phyloP scores from a whole-genome alignment of 2,113 vertebrate genomes.

The Nannospalax galili region DNA sequence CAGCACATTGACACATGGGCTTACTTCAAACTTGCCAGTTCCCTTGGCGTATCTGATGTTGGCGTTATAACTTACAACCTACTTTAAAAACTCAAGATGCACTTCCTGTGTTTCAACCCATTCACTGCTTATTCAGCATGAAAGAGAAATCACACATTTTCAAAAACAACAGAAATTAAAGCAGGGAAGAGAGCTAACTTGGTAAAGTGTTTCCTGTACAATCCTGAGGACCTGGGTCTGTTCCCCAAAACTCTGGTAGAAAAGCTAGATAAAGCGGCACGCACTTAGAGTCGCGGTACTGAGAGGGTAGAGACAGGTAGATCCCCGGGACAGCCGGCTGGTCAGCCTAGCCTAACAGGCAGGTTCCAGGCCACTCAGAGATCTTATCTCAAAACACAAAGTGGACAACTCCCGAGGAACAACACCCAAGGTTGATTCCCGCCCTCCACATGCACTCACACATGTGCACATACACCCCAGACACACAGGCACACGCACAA shows the following conservation, averaged over 20 bases:
- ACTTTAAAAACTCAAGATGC: conserved; percentile 39
- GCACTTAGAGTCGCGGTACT: not conserved
- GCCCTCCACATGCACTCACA: not conserved
- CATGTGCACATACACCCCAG: not conserved
- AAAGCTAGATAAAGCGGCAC: not conserved
- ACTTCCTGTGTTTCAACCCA: conserved; percentile 36
- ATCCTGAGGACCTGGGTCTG: not conserved
- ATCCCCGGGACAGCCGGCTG: not conserved
- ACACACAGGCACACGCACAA: not conserved
- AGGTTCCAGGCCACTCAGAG: too few relatives aligned
- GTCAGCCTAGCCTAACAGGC: not conserved
- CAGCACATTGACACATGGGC: not conserved
- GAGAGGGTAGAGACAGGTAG: not conserved
- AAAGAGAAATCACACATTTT: conserved; percentile 14
- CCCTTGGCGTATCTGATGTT: not conserved
- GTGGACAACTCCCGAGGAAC: not conserved
- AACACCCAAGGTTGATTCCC: too few relatives aligned
- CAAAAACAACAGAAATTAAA: not conserved
- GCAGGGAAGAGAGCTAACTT: not conserved
- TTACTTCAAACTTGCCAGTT: not conserved
- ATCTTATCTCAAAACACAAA: too few relatives aligned
- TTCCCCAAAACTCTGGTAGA: not conserved
- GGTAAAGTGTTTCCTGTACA: not conserved
- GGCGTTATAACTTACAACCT: not conserved
- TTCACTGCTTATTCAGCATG: not conserved